Evolutionary conservation across 2,113 vertebrate genomes (phyloP).

Genomic region (Dicerorhinus sumatrensis): DNA sequence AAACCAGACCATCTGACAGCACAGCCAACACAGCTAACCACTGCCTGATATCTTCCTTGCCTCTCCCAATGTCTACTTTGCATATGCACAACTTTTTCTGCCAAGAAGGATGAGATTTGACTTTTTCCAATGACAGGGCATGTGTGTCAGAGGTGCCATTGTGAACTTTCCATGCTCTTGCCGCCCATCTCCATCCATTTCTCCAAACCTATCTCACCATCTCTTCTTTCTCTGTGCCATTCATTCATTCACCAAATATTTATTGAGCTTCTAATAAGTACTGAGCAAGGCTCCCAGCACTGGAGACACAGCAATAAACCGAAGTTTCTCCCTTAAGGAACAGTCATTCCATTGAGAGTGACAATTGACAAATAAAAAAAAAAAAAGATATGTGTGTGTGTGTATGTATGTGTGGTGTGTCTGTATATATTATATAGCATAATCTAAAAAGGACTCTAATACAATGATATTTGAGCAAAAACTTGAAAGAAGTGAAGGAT

Average conservation of each 20-base stretch:
- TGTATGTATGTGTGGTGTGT: not conserved
- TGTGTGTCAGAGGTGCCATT: not conserved
- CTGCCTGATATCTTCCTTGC: not conserved
- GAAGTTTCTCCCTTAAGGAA: not conserved
- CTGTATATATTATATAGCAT: not conserved
- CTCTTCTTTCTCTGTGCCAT: not conserved
- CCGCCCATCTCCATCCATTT: not conserved
- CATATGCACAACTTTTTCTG: not conserved
- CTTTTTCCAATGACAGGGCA: not conserved
- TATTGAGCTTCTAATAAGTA: not conserved
- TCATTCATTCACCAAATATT: not conserved
- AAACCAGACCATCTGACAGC: not conserved
- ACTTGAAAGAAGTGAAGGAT: not conserved
- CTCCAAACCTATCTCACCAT: not conserved
- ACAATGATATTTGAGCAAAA: not conserved
- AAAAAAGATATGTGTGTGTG: not conserved
- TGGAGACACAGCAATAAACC: not conserved
- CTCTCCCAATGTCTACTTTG: not conserved
- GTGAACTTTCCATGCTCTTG: not conserved
- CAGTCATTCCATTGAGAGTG: not conserved
- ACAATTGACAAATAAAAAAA: not conserved
- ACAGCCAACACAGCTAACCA: not conserved
- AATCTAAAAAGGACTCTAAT: not conserved
- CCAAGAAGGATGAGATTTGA: not conserved
- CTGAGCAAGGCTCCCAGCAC: not conserved